These are phyloP conservation scores for Galerucella pusilla DNA, from an alignment of 2,888 invertebrate genomes.

Conservation along the genomic window DNA sequence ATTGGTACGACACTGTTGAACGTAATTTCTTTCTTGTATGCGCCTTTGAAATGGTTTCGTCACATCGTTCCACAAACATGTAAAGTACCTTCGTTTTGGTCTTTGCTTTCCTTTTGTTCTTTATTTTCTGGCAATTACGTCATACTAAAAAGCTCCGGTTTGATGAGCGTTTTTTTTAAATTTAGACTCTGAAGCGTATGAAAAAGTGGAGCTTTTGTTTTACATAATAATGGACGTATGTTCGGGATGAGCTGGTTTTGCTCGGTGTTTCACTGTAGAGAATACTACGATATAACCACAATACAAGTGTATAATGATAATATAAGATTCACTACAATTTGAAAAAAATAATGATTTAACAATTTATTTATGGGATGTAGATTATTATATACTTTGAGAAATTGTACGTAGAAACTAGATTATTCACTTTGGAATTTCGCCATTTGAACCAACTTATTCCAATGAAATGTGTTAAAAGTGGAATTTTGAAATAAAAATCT, in stretches of 20 bases:
- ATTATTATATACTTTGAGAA: too few species aligned
- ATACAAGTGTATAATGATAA: slow-evolving; percentile 37
- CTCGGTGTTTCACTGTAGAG: background rate
- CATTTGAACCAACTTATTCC: too few species aligned
- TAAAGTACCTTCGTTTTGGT: slow-evolving; percentile 48
- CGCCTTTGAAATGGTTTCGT: slow-evolving; percentile 52
- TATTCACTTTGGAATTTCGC: too few species aligned
- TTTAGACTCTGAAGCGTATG: slow-evolving; percentile 30
- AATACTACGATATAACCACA: slow-evolving; percentile 29
- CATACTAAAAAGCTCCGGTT: slow-evolving; percentile 37
- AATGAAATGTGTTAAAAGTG: too few species aligned
- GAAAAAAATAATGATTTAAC: too few species aligned
- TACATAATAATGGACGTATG: slow-evolving; percentile 33
- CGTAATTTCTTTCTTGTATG: slow-evolving; percentile 17
- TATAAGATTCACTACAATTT: background rate
- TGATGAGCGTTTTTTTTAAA: slow-evolving; percentile 40
- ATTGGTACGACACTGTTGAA: slow-evolving; percentile 1
- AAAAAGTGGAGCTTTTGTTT: slow-evolving; percentile 30
- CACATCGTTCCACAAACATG: slow-evolving; percentile 54
- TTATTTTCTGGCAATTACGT: slow-evolving; percentile 47
- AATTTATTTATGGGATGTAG: too few species aligned
- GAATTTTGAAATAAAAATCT: too few species aligned
- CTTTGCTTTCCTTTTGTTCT: slow-evolving; percentile 46
- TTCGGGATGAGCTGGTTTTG: slow-evolving; percentile 15
- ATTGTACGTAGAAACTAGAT: too few species aligned